phyloP scores from a whole-genome alignment of 2,113 vertebrate species.

The Budorcas taxicolor region DNA sequence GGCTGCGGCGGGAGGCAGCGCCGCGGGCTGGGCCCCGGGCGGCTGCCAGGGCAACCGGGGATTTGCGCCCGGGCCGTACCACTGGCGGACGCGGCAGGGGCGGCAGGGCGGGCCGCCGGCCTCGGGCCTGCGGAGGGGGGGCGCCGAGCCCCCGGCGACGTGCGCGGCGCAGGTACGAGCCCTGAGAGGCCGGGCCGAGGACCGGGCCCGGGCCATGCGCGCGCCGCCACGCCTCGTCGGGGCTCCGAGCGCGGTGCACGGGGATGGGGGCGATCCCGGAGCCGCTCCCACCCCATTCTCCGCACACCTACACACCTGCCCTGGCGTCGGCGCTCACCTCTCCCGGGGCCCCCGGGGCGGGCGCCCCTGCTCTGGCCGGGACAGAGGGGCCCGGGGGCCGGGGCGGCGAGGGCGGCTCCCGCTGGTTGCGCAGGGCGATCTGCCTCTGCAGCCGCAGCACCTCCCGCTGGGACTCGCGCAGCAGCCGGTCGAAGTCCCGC shows the following conservation, averaged over 20 bases:
- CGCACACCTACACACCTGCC: constrained; percentile 19
- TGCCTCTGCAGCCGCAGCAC: constrained; percentile 95
- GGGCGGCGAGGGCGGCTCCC: constrained; percentile 61
- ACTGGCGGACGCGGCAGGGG: constrained; percentile 71
- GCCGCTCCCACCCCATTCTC: not conserved
- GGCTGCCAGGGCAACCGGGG: constrained; percentile 90
- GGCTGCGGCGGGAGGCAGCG: not conserved
- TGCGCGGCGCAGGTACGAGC: not conserved
- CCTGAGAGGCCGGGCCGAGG: not conserved
- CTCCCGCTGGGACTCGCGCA: constrained; percentile 94
- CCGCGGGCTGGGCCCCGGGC: constrained; percentile 80
- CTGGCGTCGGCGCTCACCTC: constrained; percentile 59
- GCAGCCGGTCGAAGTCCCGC: constrained; percentile 87
- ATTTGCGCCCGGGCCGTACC: constrained; percentile 89
- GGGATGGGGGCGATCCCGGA: not conserved
- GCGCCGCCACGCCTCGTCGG: not conserved
- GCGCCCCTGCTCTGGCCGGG: not conserved
- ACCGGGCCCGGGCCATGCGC: not conserved
- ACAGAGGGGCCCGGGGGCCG: not conserved
- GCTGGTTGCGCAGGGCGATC: constrained; percentile 86
- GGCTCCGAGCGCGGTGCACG: not conserved
- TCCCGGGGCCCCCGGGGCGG: constrained; percentile 54
- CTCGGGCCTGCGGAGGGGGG: not conserved
- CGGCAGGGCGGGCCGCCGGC: constrained; percentile 5
- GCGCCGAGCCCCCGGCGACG: not conserved